phyloP scores from a whole-genome alignment of 2,888 invertebrate species.

The Scaptomyza caliginosa region DNA sequence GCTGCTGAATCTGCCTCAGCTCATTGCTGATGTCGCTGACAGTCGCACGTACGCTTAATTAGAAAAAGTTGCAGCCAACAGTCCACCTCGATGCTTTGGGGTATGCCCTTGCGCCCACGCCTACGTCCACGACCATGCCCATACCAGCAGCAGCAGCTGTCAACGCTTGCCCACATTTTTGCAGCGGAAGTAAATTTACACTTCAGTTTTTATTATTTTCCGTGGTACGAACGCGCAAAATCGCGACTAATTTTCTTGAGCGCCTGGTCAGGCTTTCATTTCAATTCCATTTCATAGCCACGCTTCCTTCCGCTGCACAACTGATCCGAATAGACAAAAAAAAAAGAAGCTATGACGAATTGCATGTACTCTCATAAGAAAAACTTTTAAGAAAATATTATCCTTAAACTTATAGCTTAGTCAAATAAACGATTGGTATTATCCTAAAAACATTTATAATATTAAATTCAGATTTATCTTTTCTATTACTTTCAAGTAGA shows the following conservation, averaged over 20 bases:
- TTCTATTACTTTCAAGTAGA: background rate
- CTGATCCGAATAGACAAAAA: constrained; percentile 26
- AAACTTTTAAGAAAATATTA: background rate
- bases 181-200: constrained; percentile 75
- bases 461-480: too few relatives aligned
- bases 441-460: too few relatives aligned
- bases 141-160: constrained; percentile 38
- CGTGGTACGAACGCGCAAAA: constrained; percentile 57
- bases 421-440: too few relatives aligned
- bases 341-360: constrained; percentile 1
- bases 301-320: constrained; percentile 31
- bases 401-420: too few relatives aligned
- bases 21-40: constrained; percentile 60
- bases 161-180: constrained; percentile 59
- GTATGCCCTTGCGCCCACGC: constrained; percentile 15
- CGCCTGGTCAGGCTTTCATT: constrained; percentile 27
- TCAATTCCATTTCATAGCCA: constrained; percentile 26
- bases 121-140: constrained; percentile 6
- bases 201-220: constrained; percentile 76
- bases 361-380: background rate
- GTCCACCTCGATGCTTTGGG: constrained; percentile 40
- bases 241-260: constrained; percentile 74
- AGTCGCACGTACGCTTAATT: constrained; percentile 77
- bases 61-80: constrained; percentile 72
- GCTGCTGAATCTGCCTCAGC: background rate